A percentile compares a stretch with the other conserved stretches of the same genome.
phyloP scores from a whole-genome alignment of 35 echinoderm and acorn worm species.

The Holothuria glaberrima region DNA sequence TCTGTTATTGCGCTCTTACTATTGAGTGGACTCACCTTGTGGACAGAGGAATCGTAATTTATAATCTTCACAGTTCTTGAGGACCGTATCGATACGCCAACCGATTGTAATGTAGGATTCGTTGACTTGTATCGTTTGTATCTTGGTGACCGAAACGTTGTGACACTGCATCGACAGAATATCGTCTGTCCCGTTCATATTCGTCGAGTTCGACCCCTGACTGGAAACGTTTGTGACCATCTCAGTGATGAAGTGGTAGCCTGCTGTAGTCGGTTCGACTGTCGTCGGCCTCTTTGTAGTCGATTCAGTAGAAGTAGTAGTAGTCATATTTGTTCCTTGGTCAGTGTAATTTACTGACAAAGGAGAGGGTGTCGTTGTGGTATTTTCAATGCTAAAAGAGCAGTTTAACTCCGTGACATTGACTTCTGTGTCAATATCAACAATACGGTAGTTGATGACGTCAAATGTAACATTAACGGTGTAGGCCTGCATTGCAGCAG shows the following conservation, averaged over 20 bases:
- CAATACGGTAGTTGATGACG: conserved; percentile 54
- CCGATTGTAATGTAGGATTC: conserved; percentile 52
- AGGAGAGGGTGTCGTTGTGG: background rate
- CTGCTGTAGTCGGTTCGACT: background rate
- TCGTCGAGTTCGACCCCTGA: background rate
- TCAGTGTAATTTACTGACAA: background rate
- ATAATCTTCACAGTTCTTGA: conserved; percentile 68
- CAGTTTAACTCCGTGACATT: conserved; percentile 49
- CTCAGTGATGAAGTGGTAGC: too few relatives aligned
- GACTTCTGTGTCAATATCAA: conserved; percentile 33
- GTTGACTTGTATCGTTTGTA: conserved; percentile 41
- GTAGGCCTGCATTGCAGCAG: conserved; percentile 44
- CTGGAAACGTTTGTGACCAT: background rate
- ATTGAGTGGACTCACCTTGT: conserved; percentile 53
- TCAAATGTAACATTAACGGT: conserved; percentile 69
- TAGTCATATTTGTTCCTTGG: background rate
- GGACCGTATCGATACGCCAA: conserved; percentile 49
- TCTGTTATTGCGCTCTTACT: too few relatives aligned
- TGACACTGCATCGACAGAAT: conserved; percentile 17
- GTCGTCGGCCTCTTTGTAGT: background rate
- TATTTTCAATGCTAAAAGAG: conserved; percentile 3
- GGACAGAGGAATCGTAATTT: conserved; percentile 62
- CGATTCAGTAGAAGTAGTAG: background rate
- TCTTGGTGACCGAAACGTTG: conserved; percentile 49
- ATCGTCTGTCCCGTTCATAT: background rate